Evolutionary conservation across 2,888 invertebrate species (phyloP).

Genomic region (Lumbricus terrestris): DNA sequence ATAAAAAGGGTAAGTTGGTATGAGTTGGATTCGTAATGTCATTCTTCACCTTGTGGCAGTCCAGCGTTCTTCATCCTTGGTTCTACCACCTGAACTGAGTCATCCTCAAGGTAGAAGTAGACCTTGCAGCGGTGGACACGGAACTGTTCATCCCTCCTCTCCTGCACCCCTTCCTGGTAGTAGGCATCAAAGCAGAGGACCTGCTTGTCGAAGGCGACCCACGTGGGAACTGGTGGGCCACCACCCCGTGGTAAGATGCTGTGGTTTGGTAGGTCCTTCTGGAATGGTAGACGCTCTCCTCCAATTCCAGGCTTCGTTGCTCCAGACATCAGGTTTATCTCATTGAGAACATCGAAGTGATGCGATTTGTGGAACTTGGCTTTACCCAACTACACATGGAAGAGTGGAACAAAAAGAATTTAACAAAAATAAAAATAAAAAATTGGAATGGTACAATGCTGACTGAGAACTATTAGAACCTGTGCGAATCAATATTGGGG

Average conservation of each 20-base stretch:
- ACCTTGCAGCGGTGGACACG: slow-evolving; percentile 66
- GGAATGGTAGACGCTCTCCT: slow-evolving; percentile 64
- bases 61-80: slow-evolving; percentile 81
- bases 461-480: not conserved
- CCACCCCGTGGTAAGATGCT: slow-evolving; percentile 75
- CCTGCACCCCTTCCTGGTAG: slow-evolving; percentile 78
- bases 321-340: slow-evolving; percentile 62
- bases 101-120: slow-evolving; percentile 85
- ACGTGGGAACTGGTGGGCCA: slow-evolving; percentile 74
- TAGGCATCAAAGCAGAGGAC: slow-evolving; percentile 73
- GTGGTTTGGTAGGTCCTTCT: slow-evolving; percentile 65
- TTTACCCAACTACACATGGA: slow-evolving; percentile 65
- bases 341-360: slow-evolving; percentile 65
- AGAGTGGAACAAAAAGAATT: not conserved
- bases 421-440: not conserved
- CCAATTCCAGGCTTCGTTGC: slow-evolving; percentile 69
- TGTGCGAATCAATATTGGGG: no score
- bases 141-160: slow-evolving; percentile 69
- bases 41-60: slow-evolving; percentile 73
- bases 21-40: not conserved
- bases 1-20: not conserved
- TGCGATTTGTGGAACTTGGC: slow-evolving; percentile 68
- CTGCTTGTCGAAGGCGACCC: slow-evolving; percentile 85
- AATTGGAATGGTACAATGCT: not conserved
- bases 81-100: slow-evolving; percentile 84